Conservation (phyloP, 2,797 vertebrate species). For the Dryobates pubescens region DNA sequence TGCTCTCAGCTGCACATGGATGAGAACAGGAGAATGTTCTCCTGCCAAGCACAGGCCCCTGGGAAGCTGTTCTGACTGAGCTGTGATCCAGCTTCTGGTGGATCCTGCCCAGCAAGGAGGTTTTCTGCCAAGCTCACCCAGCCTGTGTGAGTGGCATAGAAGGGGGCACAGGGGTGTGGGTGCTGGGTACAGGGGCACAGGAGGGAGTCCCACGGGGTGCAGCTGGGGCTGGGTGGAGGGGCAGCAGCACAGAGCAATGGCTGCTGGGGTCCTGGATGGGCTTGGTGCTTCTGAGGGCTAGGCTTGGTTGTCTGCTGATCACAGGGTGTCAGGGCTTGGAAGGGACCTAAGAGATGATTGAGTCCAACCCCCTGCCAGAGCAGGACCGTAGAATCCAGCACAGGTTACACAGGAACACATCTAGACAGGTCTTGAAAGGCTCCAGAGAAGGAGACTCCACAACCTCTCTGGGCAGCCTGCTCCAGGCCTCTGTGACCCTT, state of each 20-base stretch:
- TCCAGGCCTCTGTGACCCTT: no score
- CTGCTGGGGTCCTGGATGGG: background rate
- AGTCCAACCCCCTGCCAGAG: no score
- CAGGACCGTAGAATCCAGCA: no score
- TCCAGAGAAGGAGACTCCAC: no score
- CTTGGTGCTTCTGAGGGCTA: background rate
- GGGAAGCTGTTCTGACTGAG: background rate
- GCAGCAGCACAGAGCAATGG: background rate
- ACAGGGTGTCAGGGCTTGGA: no score
- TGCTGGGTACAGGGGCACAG: background rate
- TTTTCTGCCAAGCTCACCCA: background rate
- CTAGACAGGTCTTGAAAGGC: no score
- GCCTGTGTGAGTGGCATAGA: background rate
- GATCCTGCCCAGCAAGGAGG: background rate
- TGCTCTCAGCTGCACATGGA: background rate
- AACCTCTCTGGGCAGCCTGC: no score
- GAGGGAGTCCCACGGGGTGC: background rate
- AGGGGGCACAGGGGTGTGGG: background rate
- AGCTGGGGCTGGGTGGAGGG: accelerated
- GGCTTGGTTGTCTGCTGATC: background rate
- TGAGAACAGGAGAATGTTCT: accelerated
- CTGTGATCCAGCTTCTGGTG: background rate
- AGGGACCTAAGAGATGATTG: no score
- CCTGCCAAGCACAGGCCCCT: background rate
- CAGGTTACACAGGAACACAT: no score